These are phyloP conservation scores for Ylistrum balloti DNA, from an alignment of 1,140 invertebrate genomes.

Conservation along the genomic window DNA sequence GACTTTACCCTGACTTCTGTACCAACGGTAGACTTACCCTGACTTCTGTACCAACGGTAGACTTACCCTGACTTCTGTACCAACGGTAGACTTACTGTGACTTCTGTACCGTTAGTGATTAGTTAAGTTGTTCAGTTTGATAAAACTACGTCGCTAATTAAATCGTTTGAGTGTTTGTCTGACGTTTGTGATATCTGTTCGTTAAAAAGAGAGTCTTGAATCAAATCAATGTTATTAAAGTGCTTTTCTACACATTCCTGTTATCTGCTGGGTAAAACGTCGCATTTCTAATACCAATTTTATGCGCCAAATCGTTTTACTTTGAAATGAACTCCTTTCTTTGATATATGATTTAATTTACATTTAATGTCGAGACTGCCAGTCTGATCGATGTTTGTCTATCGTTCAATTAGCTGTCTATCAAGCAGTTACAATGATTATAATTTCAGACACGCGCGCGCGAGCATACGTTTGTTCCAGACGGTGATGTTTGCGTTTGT, in stretches of 20 bases:
- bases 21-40: no score
- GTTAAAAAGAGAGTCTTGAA: not conserved
- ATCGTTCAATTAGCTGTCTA: not conserved
- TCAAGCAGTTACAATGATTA: not conserved
- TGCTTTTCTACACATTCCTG: not conserved
- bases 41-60: no score
- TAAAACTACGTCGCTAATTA: no score
- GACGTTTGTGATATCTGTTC: not conserved
- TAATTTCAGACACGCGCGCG: no score
- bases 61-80: no score
- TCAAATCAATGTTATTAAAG: not conserved
- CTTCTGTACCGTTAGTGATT: no score
- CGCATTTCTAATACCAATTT: conserved; percentile 11
- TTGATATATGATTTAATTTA: not conserved
- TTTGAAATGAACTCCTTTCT: conserved; percentile 7
- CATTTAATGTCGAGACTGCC: not conserved
- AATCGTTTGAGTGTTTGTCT: not conserved
- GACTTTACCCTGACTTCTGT: no score
- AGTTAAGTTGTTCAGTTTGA: no score
- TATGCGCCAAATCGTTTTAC: not conserved
- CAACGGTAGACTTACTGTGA: no score
- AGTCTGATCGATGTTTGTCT: not conserved
- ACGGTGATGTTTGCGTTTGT: no score
- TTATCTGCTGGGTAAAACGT: not conserved
- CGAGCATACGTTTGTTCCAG: no score